Base-by-base conservation (phyloP, 2,888 invertebrate species). In the Galerucella calmariensis region DNA sequence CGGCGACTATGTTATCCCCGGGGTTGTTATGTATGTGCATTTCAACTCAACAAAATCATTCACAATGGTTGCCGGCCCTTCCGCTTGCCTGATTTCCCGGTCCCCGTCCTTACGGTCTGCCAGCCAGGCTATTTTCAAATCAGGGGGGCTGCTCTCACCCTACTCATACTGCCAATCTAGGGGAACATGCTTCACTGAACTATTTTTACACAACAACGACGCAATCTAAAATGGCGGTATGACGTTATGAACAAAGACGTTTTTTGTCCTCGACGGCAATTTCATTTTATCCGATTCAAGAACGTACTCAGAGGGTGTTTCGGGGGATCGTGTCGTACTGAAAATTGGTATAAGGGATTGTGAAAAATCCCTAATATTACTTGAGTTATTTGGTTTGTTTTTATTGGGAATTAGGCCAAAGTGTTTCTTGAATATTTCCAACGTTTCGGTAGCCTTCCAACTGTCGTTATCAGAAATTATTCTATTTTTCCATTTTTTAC, bases 151-250 rank as follows among this genome's bases (percentile, higher is more conserved):
- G 63, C 46, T 79, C 79, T 83, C 85, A 84, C 84, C 84, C 83
- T 80, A 82, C 77, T 78, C 82, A 79, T 82, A 66, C 73, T 84
- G 84, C 85, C 85, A 85, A 85, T 85, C 85, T 85, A 84, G 85
- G 86, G 86, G 85, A 85, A 84, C 85, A 86, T 85, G 86, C 86
- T 86, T 86, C 82, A 84, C 83, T 86, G 86, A 85, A 85, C 86
- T 87, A 86, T 86, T 87, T 87, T 86, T 86, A 87, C 85, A 85
- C 84, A 84, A 84, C 85, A 83, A 84, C 84, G 82, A 83, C 82
- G 81, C 83, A 84, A 84, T 84, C 84, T 85, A 86, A 87, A 87
- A 87, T 87, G 87, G 87, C 86, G 85, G 84, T 81, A 82, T 81
- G 81, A 78, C 80, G 82, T 80, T 79, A 79, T 68, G 83, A 83